Evolutionary conservation across 2,888 invertebrate genomes (phyloP).

Genomic region (Idaea dimidiata): DNA sequence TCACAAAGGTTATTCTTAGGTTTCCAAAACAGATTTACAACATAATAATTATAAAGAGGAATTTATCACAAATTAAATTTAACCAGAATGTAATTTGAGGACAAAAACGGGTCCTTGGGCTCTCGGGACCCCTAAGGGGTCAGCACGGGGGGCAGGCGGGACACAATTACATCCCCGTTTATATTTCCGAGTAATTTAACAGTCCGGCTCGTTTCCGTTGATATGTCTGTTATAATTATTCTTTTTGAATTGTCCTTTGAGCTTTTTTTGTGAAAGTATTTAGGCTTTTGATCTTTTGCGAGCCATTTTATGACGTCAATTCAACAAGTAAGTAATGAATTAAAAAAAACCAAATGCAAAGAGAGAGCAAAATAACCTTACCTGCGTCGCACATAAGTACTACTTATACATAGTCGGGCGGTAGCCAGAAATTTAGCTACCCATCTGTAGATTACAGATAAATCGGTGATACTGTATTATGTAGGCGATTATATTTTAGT

Average conservation of each 20-base stretch:
- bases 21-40: not conserved
- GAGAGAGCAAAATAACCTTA: too few relatives aligned
- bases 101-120: not conserved
- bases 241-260: not conserved
- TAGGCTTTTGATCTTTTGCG: not conserved
- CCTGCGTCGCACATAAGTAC: too few relatives aligned
- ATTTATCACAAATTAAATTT: not conserved
- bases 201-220: not conserved
- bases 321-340: too few relatives aligned
- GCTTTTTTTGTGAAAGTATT: slow-evolving; percentile 6
- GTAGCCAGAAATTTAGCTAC: too few relatives aligned
- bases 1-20: not conserved
- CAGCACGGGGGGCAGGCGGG: not conserved
- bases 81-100: not conserved
- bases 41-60: not conserved
- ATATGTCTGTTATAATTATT: slow-evolving; percentile 4
- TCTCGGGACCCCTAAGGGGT: not conserved
- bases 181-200: not conserved
- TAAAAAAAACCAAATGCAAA: too few relatives aligned
- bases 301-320: too few relatives aligned
- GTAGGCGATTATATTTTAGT: too few relatives aligned
- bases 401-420: too few relatives aligned
- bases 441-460: too few relatives aligned
- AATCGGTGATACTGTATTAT: too few relatives aligned
- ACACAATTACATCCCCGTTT: not conserved